Base-by-base conservation (phyloP, 2,888 invertebrate genomes). In the Ormyrus thymus region DNA sequence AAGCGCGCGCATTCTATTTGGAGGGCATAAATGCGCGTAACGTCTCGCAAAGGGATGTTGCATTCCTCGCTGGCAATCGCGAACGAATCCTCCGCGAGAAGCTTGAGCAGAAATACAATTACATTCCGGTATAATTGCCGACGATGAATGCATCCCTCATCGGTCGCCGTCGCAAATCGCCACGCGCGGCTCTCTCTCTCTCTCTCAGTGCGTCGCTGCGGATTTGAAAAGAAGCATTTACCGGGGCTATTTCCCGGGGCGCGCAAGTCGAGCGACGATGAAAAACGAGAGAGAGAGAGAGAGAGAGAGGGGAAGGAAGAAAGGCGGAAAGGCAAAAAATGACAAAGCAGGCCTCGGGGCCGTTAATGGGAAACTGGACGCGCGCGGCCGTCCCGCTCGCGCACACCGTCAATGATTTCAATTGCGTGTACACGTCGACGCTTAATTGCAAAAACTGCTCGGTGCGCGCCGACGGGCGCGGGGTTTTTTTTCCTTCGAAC, bases 211-310 rank as follows among this genome's bases (percentile, higher is more conserved):
- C 29, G 29, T 29, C 29, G 13, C 55, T 55, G 55, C 53, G 46
- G 29, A 62, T 72, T 72, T 64, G 53, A 72, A 72, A 72, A 71
- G 62, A 72, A 51, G 10, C 72, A 64, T 72, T 72, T 62, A 72
- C 72, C 15, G 53, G 46, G 15, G 46, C 72, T 62, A 64, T 72
- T 62, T 72, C 71, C 61, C 50, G 53, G 59, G 64, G 48, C 66
- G 56, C 46, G 62, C 45, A 29, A 51, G 10, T 64, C 56, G 58
- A 72, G 58, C 48, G 68, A 62, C 29, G 29, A 29, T 29, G 29
- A 29, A 29, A 46, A 76, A 68, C 48, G 43, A 68, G 29, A 50
- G 58, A 62, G n/a, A n/a, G n/a, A n/a, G n/a, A n/a, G n/a, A n/a
- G n/a, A n/a, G n/a, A n/a, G n/a, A n/a, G n/a, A n/a, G n/a, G n/a